Conservation (phyloP, 2,113 vertebrate genomes). For the Herpailurus yagouaroundi region DNA sequence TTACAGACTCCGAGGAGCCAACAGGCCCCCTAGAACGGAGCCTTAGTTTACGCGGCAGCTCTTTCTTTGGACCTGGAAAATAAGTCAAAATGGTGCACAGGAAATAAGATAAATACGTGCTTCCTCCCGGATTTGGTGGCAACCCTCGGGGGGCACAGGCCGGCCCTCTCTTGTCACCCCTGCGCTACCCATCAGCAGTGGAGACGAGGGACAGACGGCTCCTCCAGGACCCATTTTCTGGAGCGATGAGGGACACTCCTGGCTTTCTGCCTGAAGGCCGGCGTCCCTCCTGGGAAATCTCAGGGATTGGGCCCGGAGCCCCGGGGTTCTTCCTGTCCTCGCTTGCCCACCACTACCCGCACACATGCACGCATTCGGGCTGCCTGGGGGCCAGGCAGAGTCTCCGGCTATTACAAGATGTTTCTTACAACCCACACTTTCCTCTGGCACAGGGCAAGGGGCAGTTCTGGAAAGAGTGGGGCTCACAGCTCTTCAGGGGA, state of each 20-base stretch:
- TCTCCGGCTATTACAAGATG: background rate
- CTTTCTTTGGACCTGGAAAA: conserved; percentile 55
- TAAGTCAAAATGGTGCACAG: conserved; percentile 61
- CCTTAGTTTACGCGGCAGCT: conserved; percentile 69
- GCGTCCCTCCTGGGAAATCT: conserved; percentile 64
- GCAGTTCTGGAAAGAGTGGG: background rate
- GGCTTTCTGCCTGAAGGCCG: conserved; percentile 70
- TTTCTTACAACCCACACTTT: background rate
- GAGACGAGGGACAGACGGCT: background rate
- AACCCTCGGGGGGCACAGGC: background rate
- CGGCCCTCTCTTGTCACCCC: conserved; percentile 34
- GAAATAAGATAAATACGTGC: conserved; percentile 63
- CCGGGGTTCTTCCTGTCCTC: conserved; percentile 4
- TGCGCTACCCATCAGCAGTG: background rate
- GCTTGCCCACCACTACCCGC: background rate
- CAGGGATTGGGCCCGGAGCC: conserved; percentile 54
- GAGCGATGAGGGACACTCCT: conserved; percentile 51
- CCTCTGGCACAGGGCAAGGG: background rate
- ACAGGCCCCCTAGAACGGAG: conserved; percentile 50
- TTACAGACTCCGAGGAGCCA: conserved; percentile 77
- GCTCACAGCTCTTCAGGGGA: background rate
- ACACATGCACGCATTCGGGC: background rate
- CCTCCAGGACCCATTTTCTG: conserved; percentile 57
- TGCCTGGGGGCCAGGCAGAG: background rate
- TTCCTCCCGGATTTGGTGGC: conserved; percentile 37